Conservation (phyloP, 2,797 vertebrate genomes). For the Cyclopterus lumpus region DNA sequence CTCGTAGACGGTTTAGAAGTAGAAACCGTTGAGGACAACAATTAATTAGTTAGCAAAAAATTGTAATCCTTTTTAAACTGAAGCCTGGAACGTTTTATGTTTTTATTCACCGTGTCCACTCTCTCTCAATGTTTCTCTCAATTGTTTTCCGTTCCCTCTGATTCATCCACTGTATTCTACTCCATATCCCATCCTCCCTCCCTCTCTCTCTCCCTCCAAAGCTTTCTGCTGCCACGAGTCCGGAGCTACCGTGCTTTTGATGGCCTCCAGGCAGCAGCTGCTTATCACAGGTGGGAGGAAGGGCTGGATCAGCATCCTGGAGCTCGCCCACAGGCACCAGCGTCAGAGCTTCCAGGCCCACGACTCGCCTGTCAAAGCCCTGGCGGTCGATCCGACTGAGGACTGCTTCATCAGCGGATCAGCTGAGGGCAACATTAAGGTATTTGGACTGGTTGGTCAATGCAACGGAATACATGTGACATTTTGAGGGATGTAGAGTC, state of each 20-base stretch:
- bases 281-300: slow-evolving; percentile 95
- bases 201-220: slow-evolving; percentile 62
- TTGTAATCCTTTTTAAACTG: too few species aligned
- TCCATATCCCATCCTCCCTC: not conserved
- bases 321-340: slow-evolving; percentile 90
- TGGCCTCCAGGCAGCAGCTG: slow-evolving; percentile 94
- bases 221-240: slow-evolving; percentile 95
- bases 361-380: slow-evolving; percentile 95
- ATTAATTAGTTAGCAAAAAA: too few species aligned
- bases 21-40: too few species aligned
- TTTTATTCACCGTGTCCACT: not conserved
- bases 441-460: slow-evolving; percentile 55
- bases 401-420: slow-evolving; percentile 97
- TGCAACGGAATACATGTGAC: not conserved
- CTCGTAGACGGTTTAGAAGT: too few species aligned
- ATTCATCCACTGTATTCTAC: not conserved
- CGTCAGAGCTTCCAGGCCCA: slow-evolving; percentile 96
- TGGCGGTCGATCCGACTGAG: slow-evolving; percentile 92
- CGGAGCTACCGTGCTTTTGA: slow-evolving; percentile 93
- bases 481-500: not conserved
- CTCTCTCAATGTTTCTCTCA: not conserved
- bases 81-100: not conserved
- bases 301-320: slow-evolving; percentile 93
- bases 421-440: slow-evolving; percentile 98
- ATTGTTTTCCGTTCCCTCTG: not conserved